A percentile compares a stretch with the other conserved stretches of the same genome.
These are phyloP conservation scores for Stichopus horrens DNA, from an alignment of 53 echinoderm and acorn worm genomes.

Conservation along the genomic window DNA sequence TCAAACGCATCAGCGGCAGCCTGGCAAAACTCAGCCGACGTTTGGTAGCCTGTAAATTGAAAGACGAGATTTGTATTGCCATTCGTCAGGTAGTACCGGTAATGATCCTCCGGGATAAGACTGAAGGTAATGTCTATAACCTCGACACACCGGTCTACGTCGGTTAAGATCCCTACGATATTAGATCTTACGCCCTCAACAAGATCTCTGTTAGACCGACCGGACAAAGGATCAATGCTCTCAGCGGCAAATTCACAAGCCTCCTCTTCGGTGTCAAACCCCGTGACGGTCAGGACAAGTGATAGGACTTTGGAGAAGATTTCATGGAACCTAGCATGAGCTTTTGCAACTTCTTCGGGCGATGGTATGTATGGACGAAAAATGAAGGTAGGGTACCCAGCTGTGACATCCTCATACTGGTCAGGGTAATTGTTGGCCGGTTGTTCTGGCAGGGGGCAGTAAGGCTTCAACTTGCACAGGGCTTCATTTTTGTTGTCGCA, in stretches of 20 bases:
- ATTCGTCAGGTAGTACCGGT: background rate
- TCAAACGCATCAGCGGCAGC: slow-evolving; percentile 15
- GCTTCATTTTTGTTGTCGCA: slow-evolving; percentile 11
- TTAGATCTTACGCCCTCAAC: background rate
- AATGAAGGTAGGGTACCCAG: background rate
- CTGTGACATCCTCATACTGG: background rate
- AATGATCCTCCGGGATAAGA: background rate
- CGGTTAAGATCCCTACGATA: background rate
- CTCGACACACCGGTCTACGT: background rate
- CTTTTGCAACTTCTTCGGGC: background rate
- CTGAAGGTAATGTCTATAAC: slow-evolving; percentile 12
- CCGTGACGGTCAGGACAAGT: background rate
- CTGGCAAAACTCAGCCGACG: slow-evolving; percentile 15
- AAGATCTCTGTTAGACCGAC: background rate
- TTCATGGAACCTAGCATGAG: slow-evolving; percentile 12
- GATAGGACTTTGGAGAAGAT: background rate
- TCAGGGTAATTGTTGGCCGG: background rate
- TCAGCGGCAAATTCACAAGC: background rate
- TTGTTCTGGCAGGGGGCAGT: slow-evolving; percentile 13
- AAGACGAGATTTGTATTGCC: slow-evolving; percentile 22
- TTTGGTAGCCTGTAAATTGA: slow-evolving; percentile 24
- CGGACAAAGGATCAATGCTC: slow-evolving; percentile 9
- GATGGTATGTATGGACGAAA: slow-evolving; percentile 13
- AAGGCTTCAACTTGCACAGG: slow-evolving; percentile 23
- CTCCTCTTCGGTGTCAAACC: background rate